Percentiles rank a stretch among this genome's conserved stretches.
These are phyloP conservation scores for Gymnosoma rotundatum DNA, from an alignment of 2,888 invertebrate species.

Conservation along the genomic window DNA sequence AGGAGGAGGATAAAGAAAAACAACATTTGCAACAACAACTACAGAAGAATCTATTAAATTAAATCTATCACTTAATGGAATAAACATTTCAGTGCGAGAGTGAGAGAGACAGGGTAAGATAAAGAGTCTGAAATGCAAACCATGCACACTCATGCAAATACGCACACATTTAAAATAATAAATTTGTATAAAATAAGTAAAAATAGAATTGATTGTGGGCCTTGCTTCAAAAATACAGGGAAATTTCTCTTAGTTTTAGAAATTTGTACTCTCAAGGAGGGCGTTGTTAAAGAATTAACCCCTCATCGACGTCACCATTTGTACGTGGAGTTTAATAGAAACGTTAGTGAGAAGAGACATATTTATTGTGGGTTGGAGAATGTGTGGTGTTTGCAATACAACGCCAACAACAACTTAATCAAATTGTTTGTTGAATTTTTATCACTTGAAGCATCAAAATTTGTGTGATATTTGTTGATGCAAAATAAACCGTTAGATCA, in stretches of 20 bases:
- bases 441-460: conserved; percentile 61
- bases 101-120: conserved; percentile 34
- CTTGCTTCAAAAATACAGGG: conserved; percentile 65
- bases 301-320: conserved; percentile 60
- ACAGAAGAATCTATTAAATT: conserved; percentile 68
- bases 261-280: conserved; percentile 28
- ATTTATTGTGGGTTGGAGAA: neutral
- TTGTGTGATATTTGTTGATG: conserved; percentile 64
- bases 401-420: conserved; percentile 20
- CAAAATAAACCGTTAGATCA: conserved; percentile 77
- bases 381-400: conserved; percentile 25
- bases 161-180: neutral
- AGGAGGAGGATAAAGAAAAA: conserved; percentile 58
- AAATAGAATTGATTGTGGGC: conserved; percentile 42
- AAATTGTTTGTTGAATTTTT: conserved; percentile 40
- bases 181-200: neutral
- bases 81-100: conserved; percentile 42
- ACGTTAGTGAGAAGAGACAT: conserved; percentile 26
- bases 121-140: conserved; percentile 13
- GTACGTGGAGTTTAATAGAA: conserved; percentile 1
- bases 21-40: conserved; percentile 55
- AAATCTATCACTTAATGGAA: conserved; percentile 68
- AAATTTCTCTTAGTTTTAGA: conserved; percentile 56
- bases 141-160: conserved; percentile 4
- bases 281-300: conserved; percentile 53